phyloP scores from a whole-genome alignment of 2,888 invertebrate genomes.

The Rugalucina vietnamica region DNA sequence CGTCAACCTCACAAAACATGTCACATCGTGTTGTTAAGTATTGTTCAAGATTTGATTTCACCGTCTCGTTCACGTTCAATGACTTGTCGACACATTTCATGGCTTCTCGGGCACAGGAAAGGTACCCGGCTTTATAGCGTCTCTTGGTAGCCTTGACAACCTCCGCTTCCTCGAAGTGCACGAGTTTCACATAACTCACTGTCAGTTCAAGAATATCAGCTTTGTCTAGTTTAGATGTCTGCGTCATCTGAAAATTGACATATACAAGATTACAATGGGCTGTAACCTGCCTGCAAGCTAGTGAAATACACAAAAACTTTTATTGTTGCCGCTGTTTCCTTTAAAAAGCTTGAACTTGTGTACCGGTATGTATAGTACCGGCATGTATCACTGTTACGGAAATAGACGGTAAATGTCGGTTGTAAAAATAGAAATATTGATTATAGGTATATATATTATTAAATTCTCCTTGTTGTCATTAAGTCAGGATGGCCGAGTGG shows the following conservation, averaged over 20 bases:
- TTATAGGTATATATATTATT: no score
- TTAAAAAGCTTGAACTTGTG: no score
- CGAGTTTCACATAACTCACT: neutral
- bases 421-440: no score
- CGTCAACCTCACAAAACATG: neutral
- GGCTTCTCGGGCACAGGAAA: neutral
- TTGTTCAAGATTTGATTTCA: neutral
- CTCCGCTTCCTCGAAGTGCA: neutral
- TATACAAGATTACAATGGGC: no score
- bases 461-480: no score
- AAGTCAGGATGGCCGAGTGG: no score
- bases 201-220: conserved; percentile 23
- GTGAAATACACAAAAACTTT: no score
- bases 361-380: no score
- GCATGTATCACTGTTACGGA: no score
- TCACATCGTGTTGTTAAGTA: neutral
- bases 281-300: no score
- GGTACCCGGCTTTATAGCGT: neutral
- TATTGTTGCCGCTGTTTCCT: no score
- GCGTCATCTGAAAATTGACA: conserved; percentile 26
- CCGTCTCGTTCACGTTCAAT: neutral
- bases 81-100: neutral
- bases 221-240: conserved; percentile 24
- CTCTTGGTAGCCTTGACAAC: neutral
- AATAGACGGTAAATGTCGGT: no score